Base-by-base conservation (phyloP, 2,888 invertebrate species). In the Maniola hyperantus region DNA sequence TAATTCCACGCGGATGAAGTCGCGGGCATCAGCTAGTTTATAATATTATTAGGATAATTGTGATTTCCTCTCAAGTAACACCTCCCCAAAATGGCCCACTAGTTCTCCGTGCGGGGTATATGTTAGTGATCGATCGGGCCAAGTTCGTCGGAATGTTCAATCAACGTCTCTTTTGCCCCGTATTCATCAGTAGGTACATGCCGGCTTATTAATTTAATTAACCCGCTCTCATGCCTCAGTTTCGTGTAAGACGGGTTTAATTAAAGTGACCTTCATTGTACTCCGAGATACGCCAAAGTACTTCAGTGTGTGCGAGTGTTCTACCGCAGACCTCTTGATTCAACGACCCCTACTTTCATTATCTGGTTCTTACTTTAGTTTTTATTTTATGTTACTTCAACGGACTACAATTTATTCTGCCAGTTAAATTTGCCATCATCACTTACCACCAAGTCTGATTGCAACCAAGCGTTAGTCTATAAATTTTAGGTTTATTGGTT, bases 131-230 rank as follows among this genome's bases (percentile, higher is more conserved):
- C 68, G 72, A 72, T 71, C 63, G 60, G 51, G 44, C 42, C 65
- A 70, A 71, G 54, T 71, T 69, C 50, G 59, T 53, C 58, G 64
- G 71, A 69, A 72, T 71, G 73, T 73, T 73, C 73, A 69, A 74
- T 74, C 72, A 72, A 69, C 54, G 72, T 72, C 68, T 64, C 66
- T 72, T 70, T 65, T 10, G 65, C 65, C 72, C 65, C 68, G 68
- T 71, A 73, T 69, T 71, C 71, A 73, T 71, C 69, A 71, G 50
- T 51, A 51, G 60, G 33, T 55, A n/a, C n/a, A 60, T 34, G 48
- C 51, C 26, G 55, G 64, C 65, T 65, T 69, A 72, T 67, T 72
- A 68, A 69, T 67, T 70, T 64, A 70, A 66, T 69, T 66, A 66
- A 44, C 57, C 4, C 11, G 42, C 36, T 55, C 55, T 34, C 10